Conservation (phyloP, 2,888 invertebrate genomes). For the Pammene aurita region DNA sequence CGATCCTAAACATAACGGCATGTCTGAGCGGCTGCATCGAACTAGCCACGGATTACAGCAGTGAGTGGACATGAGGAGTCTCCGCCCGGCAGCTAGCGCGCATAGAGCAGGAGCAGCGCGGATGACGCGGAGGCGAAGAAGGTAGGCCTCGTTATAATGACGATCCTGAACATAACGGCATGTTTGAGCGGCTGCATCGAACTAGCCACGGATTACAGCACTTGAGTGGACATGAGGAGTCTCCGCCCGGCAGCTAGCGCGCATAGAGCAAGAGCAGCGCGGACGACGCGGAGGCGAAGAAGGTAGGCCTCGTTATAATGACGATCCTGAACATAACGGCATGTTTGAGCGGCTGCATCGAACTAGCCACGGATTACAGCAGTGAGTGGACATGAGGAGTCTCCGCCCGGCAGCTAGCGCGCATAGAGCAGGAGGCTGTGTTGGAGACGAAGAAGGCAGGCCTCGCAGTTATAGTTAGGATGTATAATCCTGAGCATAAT, state of each 20-base stretch:
- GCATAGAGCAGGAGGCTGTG: constrained; percentile 82
- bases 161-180: not conserved
- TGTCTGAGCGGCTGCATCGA: no score
- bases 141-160: constrained; percentile 66
- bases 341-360: not conserved
- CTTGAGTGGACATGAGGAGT: no score
- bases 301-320: constrained; percentile 74
- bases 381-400: no score
- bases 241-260: no score
- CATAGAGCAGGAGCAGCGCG: constrained; percentile 78
- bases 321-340: not conserved
- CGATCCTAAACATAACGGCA: not conserved
- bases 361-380: constrained; percentile 84
- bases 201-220: constrained; percentile 83
- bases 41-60: not conserved
- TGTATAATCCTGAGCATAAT: not conserved
- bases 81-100: no score
- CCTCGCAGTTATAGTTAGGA: not conserved
- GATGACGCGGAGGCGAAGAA: constrained; percentile 89
- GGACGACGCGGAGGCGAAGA: constrained; percentile 86
- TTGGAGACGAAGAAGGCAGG: constrained; percentile 88
- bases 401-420: no score
- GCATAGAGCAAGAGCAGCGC: constrained; percentile 74
- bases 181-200: not conserved
- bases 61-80: no score